Evolutionary conservation across 2,888 invertebrate species (phyloP).

Genomic region (Parascotia fuliginaria): DNA sequence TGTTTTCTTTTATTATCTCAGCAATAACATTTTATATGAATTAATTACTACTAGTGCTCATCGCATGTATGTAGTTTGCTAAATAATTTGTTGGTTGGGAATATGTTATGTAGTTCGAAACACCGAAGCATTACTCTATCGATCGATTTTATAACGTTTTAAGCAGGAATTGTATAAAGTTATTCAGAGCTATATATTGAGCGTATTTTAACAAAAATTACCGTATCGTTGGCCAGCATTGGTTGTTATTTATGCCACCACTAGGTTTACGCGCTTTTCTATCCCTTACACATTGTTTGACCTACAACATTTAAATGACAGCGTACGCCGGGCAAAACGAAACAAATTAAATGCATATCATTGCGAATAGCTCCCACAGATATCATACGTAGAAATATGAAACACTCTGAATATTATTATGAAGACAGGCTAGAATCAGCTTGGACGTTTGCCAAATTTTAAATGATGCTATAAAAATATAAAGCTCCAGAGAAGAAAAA

Average conservation of each 20-base stretch:
- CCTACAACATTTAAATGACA: too few species aligned
- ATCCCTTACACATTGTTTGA: too few species aligned
- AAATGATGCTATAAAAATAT: conserved; percentile 77
- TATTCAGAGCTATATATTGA: too few species aligned
- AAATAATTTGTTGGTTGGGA: too few species aligned
- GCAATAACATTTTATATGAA: neutral
- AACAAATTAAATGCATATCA: neutral
- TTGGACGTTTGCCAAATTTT: conserved; percentile 73
- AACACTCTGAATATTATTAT: conserved; percentile 66
- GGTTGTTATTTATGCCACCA: too few species aligned
- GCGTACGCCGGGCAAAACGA: neutral
- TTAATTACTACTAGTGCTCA: neutral
- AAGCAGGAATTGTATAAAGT: too few species aligned
- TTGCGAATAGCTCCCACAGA: neutral
- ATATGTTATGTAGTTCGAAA: too few species aligned
- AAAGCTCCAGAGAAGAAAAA: conserved; percentile 69
- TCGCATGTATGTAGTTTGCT: neutral
- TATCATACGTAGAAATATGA: conserved; percentile 38
- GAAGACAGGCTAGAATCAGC: conserved; percentile 60
- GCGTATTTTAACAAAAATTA: too few species aligned
- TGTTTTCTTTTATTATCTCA: conserved; percentile 55
- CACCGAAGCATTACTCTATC: too few species aligned
- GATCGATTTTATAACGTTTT: too few species aligned
- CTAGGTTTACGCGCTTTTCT: too few species aligned
- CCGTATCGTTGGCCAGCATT: too few species aligned